These are phyloP conservation scores for Carterocephalus palaemon DNA, from an alignment of 2,888 invertebrate genomes.

Conservation along the genomic window DNA sequence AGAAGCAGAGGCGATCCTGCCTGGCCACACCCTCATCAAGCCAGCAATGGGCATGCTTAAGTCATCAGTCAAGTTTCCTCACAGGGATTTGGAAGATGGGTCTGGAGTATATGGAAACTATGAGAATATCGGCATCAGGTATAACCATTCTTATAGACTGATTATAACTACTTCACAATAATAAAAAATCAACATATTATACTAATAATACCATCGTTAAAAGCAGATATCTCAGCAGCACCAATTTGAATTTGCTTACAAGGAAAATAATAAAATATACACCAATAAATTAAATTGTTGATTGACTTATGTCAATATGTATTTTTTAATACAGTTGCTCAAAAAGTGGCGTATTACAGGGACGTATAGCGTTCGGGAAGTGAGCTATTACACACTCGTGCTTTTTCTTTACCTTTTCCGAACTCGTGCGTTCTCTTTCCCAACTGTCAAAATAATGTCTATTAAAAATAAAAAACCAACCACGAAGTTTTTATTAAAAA, in stretches of 20 bases:
- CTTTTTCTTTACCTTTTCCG: too few species aligned
- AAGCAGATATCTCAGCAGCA: slow-evolving; percentile 2
- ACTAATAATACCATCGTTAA: neutral
- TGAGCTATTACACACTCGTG: too few species aligned
- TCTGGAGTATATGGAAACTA: slow-evolving; percentile 61
- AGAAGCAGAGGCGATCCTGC: slow-evolving; percentile 57
- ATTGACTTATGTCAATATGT: too few species aligned
- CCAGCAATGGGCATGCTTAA: slow-evolving; percentile 65
- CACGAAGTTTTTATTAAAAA: too few species aligned
- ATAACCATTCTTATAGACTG: neutral
- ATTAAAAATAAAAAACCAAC: too few species aligned
- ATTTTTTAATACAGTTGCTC: too few species aligned
- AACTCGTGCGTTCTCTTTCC: too few species aligned
- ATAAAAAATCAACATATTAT: neutral
- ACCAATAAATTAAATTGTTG: too few species aligned
- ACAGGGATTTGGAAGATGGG: slow-evolving; percentile 51
- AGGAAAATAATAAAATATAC: too few species aligned
- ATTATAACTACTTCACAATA: slow-evolving; percentile 2
- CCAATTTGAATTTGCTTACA: neutral
- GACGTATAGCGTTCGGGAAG: too few species aligned
- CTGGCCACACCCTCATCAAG: slow-evolving; percentile 62
- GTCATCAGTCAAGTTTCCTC: slow-evolving; percentile 65
- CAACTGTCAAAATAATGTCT: too few species aligned
- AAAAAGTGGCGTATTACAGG: too few species aligned
- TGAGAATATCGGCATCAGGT: slow-evolving; percentile 55